Evolutionary conservation across 1,140 invertebrate genomes (phyloP), one percentile per base, ranked within the genome.

Genomic region (Prorops nasuta): DNA sequence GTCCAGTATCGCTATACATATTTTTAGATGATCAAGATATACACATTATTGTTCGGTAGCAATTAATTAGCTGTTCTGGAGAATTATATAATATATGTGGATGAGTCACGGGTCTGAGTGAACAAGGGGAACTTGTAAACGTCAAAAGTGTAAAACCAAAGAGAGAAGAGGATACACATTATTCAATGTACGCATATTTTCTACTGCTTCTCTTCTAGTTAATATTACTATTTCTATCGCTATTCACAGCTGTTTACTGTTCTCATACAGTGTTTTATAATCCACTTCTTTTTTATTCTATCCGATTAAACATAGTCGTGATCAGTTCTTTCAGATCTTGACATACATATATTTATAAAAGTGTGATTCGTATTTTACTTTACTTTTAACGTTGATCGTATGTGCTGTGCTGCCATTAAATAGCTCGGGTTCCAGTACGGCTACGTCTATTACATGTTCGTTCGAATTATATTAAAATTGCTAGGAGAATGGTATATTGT

Each of bases 31-130:
- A n/a, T n/a, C n/a, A n/a, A n/a, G n/a, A n/a, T n/a, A n/a, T n/a
- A n/a, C n/a, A n/a, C n/a, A n/a, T n/a, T n/a, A n/a, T n/a, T n/a
- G n/a, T n/a, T n/a, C n/a, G n/a, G n/a, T n/a, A n/a, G n/a, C n/a
- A n/a, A n/a, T n/a, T n/a, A n/a, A n/a, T n/a, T n/a, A n/a, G n/a
- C n/a, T n/a, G n/a, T 28, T 28, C 31, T 31, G 16, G 40, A 51
- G 54, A 65, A 66, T 68, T 68, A 68, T 44, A 66, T 68, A 68
- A 68, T 66, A 51, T 54, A 56, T 48, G 49, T 53, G 58, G 56
- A 67, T 68, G 63, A 68, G 56, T 68, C 63, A 65, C 56, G 53
- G 49, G 48, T n/a, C n/a, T n/a, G n/a, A n/a, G 53, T 45, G 46
- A 48, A 49, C 36, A 54, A 46, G 56, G 44, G 49, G 50, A 45